Evolutionary conservation across 2,888 invertebrate genomes (phyloP).

Genomic region (Cistogaster globosa): DNA sequence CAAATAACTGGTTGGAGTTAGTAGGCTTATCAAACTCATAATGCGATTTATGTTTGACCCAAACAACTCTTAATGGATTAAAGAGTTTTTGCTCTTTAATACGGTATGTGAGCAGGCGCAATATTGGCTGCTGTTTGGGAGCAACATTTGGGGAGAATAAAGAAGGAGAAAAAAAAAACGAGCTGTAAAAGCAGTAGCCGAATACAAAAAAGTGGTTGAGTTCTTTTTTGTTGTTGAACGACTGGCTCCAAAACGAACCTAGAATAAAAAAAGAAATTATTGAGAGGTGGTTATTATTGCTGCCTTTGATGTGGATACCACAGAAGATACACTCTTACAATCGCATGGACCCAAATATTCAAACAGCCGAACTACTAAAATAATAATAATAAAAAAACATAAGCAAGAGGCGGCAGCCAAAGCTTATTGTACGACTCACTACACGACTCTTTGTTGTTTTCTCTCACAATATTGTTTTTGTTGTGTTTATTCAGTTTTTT

Average conservation of each 20-base stretch:
- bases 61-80: slow-evolving; percentile 34
- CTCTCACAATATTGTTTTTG: slow-evolving; percentile 32
- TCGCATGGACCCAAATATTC: slow-evolving; percentile 33
- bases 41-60: background rate
- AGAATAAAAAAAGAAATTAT: background rate
- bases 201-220: slow-evolving; percentile 46
- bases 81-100: slow-evolving; percentile 55
- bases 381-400: slow-evolving; percentile 33
- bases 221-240: slow-evolving; percentile 24
- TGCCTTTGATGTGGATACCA: slow-evolving; percentile 31
- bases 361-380: background rate
- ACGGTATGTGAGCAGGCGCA: slow-evolving; percentile 60
- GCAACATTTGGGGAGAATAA: slow-evolving; percentile 38
- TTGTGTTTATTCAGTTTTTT: background rate
- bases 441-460: slow-evolving; percentile 11
- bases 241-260: slow-evolving; percentile 49
- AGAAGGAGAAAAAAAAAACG: slow-evolving; percentile 47
- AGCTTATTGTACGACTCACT: slow-evolving; percentile 42
- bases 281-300: slow-evolving; percentile 35
- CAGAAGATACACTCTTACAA: slow-evolving; percentile 10
- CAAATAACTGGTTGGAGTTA: slow-evolving; percentile 32
- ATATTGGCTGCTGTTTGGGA: slow-evolving; percentile 49
- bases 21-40: slow-evolving; percentile 4
- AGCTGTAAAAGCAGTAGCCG: slow-evolving; percentile 51
- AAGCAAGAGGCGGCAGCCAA: slow-evolving; percentile 65